A percentile compares a stretch with the other conserved stretches of the same genome.
Conservation (phyloP, 2,113 vertebrate genomes). For the Macquaria australasica region DNA sequence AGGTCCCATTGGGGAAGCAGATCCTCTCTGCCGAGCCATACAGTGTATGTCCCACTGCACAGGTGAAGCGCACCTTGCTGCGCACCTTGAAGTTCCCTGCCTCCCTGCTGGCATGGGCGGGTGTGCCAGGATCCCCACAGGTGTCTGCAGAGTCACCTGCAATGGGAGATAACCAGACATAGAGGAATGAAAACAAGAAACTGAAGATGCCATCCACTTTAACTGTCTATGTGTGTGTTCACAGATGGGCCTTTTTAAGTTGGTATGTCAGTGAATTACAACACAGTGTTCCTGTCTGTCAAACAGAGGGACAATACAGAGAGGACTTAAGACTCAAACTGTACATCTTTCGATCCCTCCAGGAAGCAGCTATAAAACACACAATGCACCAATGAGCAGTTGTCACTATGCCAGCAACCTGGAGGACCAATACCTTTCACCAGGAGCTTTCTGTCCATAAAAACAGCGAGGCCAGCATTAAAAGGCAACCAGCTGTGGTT, state of each 20-base stretch:
- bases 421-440: constrained; percentile 61
- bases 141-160: constrained; percentile 89
- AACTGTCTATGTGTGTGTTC: constrained; percentile 9
- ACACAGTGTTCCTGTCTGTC: constrained; percentile 34
- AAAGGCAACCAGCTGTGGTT: constrained; percentile 76
- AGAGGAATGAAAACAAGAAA: constrained; percentile 49
- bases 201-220: constrained; percentile 13
- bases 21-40: constrained; percentile 95
- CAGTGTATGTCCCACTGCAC: constrained; percentile 91
- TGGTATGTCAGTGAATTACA: constrained; percentile 38
- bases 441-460: constrained; percentile 70
- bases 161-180: constrained; percentile 59
- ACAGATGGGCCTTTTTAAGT: constrained; percentile 44
- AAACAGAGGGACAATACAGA: constrained; percentile 29
- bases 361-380: constrained; percentile 65
- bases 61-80: constrained; percentile 93
- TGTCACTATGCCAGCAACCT: constrained; percentile 73
- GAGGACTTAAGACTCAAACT: constrained; percentile 30
- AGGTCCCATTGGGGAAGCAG: constrained; percentile 95
- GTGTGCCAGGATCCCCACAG: constrained; percentile 96
- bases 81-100: constrained; percentile 93
- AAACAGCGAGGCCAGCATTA: constrained; percentile 64
- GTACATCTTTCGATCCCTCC: constrained; percentile 54
- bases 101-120: constrained; percentile 93
- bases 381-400: constrained; percentile 69